Evolutionary conservation across 1,140 invertebrate genomes (phyloP), one percentile per base, ranked within the genome.

Genomic region (Anoplophora glabripennis): DNA sequence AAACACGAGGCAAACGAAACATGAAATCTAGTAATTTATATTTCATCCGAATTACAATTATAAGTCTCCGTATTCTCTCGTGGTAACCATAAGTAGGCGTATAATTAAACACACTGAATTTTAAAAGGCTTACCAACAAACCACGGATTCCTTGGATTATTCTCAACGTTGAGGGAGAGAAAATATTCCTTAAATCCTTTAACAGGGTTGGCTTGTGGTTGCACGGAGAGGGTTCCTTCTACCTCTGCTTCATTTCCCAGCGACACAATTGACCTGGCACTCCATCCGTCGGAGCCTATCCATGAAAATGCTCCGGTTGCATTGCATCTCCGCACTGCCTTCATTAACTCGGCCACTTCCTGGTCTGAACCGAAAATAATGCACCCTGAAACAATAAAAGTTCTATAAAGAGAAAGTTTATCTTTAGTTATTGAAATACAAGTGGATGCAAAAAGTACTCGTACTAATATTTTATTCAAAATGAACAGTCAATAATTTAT

Each of bases 351-450:
- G 0, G 92, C 92, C 8, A 97, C 94, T 80, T 97, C 94, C 80
- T 97, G 94, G 77, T 97, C 94, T 0, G 93, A 96, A 0, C 92
- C 95, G 75, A 94, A 98, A 67, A 97, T 90, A 55, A 97, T 96
- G 21, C 93, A 94, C 44, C 95, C 95, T 94, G 77, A 9, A 73
- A 77, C 57, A 64, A 75, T 67, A 61, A 35, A 36, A n/a, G 38
- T 40, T 5, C n/a, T n/a, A n/a, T n/a, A n/a, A n/a, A n/a, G n/a
- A n/a, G n/a, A n/a, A n/a, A n/a, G n/a, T n/a, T n/a, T n/a, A n/a
- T n/a, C n/a, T n/a, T n/a, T n/a, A n/a, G n/a, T n/a, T n/a, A n/a
- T n/a, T n/a, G n/a, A n/a, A n/a, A n/a, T n/a, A n/a, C n/a, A n/a
- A n/a, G n/a, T n/a, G n/a, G n/a, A n/a, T n/a, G n/a, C n/a, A n/a